These are phyloP conservation scores for Agelas oroides DNA, from an alignment of 37 sponge, comb jelly and placozoan genomes.

Conservation along the genomic window DNA sequence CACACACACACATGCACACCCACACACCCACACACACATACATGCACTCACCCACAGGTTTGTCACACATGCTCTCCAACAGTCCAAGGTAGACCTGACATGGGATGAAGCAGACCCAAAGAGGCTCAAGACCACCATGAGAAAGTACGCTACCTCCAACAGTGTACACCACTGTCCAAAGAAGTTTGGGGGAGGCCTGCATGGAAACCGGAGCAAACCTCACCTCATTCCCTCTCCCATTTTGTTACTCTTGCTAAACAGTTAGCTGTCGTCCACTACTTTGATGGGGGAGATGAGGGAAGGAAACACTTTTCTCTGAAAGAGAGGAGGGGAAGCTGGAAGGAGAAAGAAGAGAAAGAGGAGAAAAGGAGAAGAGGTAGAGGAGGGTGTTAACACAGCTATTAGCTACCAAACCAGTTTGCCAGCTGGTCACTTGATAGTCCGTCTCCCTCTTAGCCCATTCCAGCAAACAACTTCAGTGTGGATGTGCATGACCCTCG, in stretches of 20 bases:
- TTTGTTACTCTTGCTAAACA: too few relatives aligned
- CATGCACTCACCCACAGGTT: slow-evolving; percentile 37
- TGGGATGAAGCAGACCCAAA: slow-evolving; percentile 90
- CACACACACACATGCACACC: too few relatives aligned
- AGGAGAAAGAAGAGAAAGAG: slow-evolving; percentile 46
- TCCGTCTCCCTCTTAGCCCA: background rate
- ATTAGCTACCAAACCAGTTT: background rate
- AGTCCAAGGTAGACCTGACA: slow-evolving; percentile 82
- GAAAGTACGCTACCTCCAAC: slow-evolving; percentile 58
- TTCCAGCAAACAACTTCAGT: slow-evolving; percentile 54
- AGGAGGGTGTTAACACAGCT: background rate
- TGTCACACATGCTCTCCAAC: slow-evolving; percentile 83
- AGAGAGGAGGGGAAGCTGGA: slow-evolving; percentile 29
- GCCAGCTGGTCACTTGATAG: background rate
- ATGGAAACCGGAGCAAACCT: too few relatives aligned
- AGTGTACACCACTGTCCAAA: too few relatives aligned
- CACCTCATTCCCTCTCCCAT: too few relatives aligned
- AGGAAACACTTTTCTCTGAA: slow-evolving; percentile 77
- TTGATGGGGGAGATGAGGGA: slow-evolving; percentile 61
- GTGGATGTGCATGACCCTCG: slow-evolving; percentile 80
- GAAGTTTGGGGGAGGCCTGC: too few relatives aligned
- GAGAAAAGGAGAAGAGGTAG: background rate
- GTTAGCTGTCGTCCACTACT: too few relatives aligned
- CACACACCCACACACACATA: too few relatives aligned
- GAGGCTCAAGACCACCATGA: slow-evolving; percentile 72